Base-by-base conservation (phyloP, 2,113 vertebrate species). In the Sardina pilchardus region DNA sequence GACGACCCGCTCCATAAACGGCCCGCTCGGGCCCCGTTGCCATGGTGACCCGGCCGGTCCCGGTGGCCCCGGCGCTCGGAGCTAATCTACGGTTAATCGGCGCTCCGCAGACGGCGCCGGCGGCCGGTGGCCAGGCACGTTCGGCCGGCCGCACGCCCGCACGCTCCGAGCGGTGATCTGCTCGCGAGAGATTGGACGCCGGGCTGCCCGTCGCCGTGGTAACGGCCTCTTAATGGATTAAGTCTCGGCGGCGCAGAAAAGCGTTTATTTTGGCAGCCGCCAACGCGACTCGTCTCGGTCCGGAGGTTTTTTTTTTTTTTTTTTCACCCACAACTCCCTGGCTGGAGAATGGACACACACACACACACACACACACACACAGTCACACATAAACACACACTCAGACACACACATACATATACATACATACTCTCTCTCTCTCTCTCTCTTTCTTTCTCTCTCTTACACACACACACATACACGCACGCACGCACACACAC, bases 151-250 rank as follows among this genome's bases (percentile, higher is more conserved):
- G 50, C 39, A n/a, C 67, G 34, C 75, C 24, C 84, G 81, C 84
- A 24, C 83, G 82, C 84, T 90, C 53, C 10, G 63, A 87, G 87
- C 86, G 89, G 84, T 83, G 83, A 84, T 83, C 82, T 84, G 75
- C 47, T 82, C 47, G 81, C 59, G 50, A 81, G 75, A 85, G 83
- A 88, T 81, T 86, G 86, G 71, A 19, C 84, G 81, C 81, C 16
- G 16, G 16, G 12, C 3, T 17, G 48, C 3, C n/a, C n/a, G n/a
- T n/a, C 16, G 48, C 3, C 50, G 63, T 63, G 16, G 85, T 17
- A 86, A 86, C 84, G 42, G 24, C 81, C 86, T 71, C 85, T 84
- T 86, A 90, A 89, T 78, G 86, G 88, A 91, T 90, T 86, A 82
- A 48, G 82, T 86, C 81, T 88, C 71, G 85, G 84, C 88, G 85